Evolutionary conservation across 1,140 invertebrate genomes (phyloP).

Genomic region (Hylaeus anthracinus): DNA sequence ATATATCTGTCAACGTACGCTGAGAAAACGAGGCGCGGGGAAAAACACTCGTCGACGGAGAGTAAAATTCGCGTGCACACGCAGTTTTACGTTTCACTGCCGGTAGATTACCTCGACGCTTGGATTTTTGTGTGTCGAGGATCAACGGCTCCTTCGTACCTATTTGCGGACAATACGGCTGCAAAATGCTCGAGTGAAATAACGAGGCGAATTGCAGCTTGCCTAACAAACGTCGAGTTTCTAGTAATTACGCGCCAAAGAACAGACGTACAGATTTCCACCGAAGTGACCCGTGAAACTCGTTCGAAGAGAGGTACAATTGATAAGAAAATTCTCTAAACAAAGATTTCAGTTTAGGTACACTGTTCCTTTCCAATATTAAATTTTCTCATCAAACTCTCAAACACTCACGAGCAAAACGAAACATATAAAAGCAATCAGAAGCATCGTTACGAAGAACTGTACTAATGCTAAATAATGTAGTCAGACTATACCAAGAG

Average conservation of each 20-base stretch:
- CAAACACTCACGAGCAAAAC: too few species aligned
- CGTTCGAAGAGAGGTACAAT: neutral
- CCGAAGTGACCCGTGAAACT: neutral
- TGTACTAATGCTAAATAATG: too few species aligned
- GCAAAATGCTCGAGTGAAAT: neutral
- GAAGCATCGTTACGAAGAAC: too few species aligned
- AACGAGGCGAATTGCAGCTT: neutral
- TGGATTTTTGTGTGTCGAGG: constrained; percentile 19
- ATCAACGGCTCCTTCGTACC: constrained; percentile 1
- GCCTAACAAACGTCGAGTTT: neutral
- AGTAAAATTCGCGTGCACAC: neutral
- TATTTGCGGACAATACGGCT: constrained; percentile 12
- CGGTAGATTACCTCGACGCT: neutral
- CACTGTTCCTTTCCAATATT: too few species aligned
- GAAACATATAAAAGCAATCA: too few species aligned
- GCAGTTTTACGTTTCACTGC: neutral
- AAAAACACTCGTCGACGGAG: neutral
- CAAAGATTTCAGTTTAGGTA: too few species aligned
- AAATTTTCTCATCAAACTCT: too few species aligned
- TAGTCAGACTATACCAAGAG: too few species aligned
- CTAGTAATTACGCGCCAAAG: neutral
- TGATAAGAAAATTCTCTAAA: too few species aligned
- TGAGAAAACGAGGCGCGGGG: neutral
- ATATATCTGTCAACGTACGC: too few species aligned
- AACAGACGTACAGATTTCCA: neutral